These are phyloP conservation scores for Dryadula phaetusa DNA, from an alignment of 2,888 invertebrate species.

Conservation along the genomic window DNA sequence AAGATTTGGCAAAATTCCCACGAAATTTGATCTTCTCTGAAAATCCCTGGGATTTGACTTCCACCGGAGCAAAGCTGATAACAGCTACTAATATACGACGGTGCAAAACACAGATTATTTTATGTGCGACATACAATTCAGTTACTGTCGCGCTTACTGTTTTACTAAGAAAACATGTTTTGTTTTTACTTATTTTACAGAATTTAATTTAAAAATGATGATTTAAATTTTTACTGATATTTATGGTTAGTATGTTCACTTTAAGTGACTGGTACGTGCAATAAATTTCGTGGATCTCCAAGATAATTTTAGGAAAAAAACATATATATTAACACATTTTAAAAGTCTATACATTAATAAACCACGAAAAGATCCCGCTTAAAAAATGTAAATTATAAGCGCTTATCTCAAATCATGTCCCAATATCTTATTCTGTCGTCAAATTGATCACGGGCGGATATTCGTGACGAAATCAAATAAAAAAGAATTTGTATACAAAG, in stretches of 20 bases:
- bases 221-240: not conserved
- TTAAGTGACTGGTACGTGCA: no score
- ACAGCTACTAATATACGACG: constrained; percentile 46
- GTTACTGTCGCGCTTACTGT: not conserved
- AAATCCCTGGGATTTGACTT: constrained; percentile 48
- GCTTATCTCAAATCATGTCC: constrained; percentile 26
- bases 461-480: constrained; percentile 67
- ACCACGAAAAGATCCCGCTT: constrained; percentile 8
- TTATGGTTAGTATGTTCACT: not conserved
- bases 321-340: no score
- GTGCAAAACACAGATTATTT: constrained; percentile 42
- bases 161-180: not conserved
- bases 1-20: constrained; percentile 48
- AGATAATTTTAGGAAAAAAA: no score
- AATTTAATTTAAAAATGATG: not conserved
- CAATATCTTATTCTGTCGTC: constrained; percentile 29
- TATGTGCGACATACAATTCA: constrained; percentile 22
- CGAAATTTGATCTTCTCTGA: constrained; percentile 48
- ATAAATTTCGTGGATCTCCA: no score
- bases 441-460: constrained; percentile 38
- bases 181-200: not conserved
- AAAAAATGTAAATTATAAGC: constrained; percentile 21
- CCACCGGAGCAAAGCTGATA: constrained; percentile 47
- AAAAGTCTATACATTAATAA: not conserved
- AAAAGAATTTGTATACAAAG: constrained; percentile 77